These are phyloP conservation scores for Caenorhabditis doughertyi DNA, from an alignment of 2,888 invertebrate species.

Conservation along the genomic window DNA sequence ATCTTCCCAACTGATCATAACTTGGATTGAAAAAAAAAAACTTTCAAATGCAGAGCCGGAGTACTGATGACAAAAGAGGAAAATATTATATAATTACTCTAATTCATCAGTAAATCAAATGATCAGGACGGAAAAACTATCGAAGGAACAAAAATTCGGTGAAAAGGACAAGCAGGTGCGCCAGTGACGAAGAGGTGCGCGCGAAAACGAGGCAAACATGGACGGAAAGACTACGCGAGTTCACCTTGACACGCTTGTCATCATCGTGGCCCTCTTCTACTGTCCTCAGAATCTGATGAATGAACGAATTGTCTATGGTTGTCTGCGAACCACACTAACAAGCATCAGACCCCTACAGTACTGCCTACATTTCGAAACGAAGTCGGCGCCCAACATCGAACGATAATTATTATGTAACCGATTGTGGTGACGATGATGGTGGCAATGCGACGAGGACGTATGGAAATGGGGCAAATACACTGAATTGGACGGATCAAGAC, in stretches of 20 bases:
- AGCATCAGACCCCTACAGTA: slow-evolving; percentile 20
- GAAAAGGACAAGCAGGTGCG: slow-evolving; percentile 36
- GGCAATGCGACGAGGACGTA: neutral
- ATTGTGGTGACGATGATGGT: slow-evolving; percentile 16
- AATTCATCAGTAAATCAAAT: neutral
- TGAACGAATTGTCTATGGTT: slow-evolving; percentile 32
- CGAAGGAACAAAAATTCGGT: slow-evolving; percentile 19
- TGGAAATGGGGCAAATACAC: slow-evolving; percentile 10
- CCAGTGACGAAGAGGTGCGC: slow-evolving; percentile 33
- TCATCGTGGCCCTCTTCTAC: slow-evolving; percentile 35
- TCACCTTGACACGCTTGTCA: slow-evolving; percentile 61
- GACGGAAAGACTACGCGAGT: slow-evolving; percentile 45
- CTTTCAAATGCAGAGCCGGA: no score
- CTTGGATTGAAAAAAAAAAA: no score
- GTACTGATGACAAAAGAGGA: no score
- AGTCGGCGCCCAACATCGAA: neutral
- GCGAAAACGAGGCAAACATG: slow-evolving; percentile 56
- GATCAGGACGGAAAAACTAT: neutral
- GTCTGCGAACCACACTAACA: slow-evolving; percentile 21
- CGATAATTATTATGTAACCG: slow-evolving; percentile 33
- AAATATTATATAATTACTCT: no score
- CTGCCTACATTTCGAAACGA: slow-evolving; percentile 2
- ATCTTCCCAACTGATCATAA: no score
- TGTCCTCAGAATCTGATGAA: slow-evolving; percentile 37
- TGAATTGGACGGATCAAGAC: slow-evolving; percentile 27